These are phyloP conservation scores for Lepisosteus osseus DNA, from an alignment of 2,113 vertebrate genomes.

Conservation along the genomic window DNA sequence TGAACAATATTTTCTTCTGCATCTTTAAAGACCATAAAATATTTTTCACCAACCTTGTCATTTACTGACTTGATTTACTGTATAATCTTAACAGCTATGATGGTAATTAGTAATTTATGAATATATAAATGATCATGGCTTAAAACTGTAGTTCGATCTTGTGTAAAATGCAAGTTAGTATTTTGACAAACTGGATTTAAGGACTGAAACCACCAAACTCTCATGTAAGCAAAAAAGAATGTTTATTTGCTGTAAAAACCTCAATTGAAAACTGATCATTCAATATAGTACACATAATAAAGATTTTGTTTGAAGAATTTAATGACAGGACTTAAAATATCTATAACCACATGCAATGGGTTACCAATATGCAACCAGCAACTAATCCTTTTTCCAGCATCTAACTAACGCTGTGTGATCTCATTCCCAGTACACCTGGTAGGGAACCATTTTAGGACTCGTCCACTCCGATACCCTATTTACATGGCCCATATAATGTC, in stretches of 20 bases:
- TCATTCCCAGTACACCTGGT: not conserved
- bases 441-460: not conserved
- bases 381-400: constrained; percentile 47
- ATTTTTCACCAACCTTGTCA: too few relatives aligned
- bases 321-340: constrained; percentile 66
- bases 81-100: too few relatives aligned
- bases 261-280: constrained; percentile 62
- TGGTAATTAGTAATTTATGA: too few relatives aligned
- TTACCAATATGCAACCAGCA: constrained; percentile 64
- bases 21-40: too few relatives aligned
- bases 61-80: too few relatives aligned
- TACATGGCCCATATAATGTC: too few relatives aligned
- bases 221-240: constrained; percentile 52
- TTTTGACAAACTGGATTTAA: too few relatives aligned
- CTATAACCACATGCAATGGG: constrained; percentile 73
- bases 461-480: not conserved
- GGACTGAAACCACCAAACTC: constrained; percentile 17
- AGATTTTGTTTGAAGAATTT: constrained; percentile 51
- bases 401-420: constrained; percentile 25
- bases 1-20: too few relatives aligned
- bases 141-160: too few relatives aligned
- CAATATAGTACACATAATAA: constrained; percentile 70
- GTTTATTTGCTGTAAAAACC: constrained; percentile 78
- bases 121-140: too few relatives aligned
- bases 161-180: too few relatives aligned